Base-by-base conservation (phyloP, 2,888 invertebrate genomes). In the Pachycephus smyrnensis region DNA sequence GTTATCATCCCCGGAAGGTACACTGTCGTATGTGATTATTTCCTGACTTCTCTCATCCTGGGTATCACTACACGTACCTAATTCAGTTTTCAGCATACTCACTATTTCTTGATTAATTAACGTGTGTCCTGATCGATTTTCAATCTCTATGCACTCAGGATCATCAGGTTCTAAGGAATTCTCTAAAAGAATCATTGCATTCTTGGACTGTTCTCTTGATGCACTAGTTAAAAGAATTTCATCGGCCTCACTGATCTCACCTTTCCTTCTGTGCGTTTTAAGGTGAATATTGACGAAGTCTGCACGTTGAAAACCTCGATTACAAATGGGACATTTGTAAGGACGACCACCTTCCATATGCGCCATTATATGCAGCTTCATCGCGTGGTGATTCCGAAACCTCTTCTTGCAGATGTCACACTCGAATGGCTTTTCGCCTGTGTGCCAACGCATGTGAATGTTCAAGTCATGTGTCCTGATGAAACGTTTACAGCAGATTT, bases 31-130 rank as follows among this genome's bases (percentile, higher is more conserved):
- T 9, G 55, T 55, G 2, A 55, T 55, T 55, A 55, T 55, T 55
- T 55, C 55, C 6, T 31, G 12, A 33, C 71, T 71, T 31, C 33
- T 33, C 12, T 71, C 71, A 3, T 71, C 71, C 12, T 71, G 32
- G 31, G 31, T 33, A 33, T 33, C 71, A 33, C 69, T 32, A 32
- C 71, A 71, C 31, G 71, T 71, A 33, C 71, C 71, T 31, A 71
- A 33, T 71, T 71, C 71, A 12, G 71, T 71, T 71, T 71, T 71
- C 6, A 71, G 71, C 71, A 71, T 71, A 2, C 71, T 71, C 71
- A 71, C 71, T 31, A 71, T 71, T 71, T 71, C 71, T 33, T 71
- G 71, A 71, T 71, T 71, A 71, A 71, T 71, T 33, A 71, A 71
- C 12, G 71, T 71, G 33, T 71, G 71, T 4, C 71, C 71, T 9